phyloP scores from a whole-genome alignment of 2,888 invertebrate species.

The Andrena minutula region DNA sequence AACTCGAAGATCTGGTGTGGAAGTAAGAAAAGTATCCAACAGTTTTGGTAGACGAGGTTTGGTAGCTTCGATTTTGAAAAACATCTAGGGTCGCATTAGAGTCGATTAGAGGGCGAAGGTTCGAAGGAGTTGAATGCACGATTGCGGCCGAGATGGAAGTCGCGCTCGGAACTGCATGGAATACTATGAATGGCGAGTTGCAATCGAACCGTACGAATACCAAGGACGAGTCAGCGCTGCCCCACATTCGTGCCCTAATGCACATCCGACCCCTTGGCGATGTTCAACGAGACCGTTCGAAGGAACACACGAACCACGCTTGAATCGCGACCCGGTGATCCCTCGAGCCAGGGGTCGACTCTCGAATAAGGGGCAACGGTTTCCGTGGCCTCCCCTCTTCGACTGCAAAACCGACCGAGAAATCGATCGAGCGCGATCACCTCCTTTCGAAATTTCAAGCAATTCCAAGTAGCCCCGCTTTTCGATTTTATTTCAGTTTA shows the following conservation, averaged over 20 bases:
- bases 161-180: neutral
- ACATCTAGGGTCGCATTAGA: neutral
- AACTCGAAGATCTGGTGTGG: no score
- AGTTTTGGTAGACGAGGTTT: neutral
- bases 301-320: slow-evolving; percentile 57
- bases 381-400: neutral
- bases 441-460: neutral
- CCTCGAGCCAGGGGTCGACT: slow-evolving; percentile 37
- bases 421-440: neutral
- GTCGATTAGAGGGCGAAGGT: neutral
- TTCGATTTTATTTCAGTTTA: no score
- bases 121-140: neutral
- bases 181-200: slow-evolving; percentile 52
- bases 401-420: neutral
- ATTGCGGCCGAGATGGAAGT: neutral
- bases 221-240: slow-evolving; percentile 70
- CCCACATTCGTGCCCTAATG: slow-evolving; percentile 71
- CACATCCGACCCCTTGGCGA: slow-evolving; percentile 67
- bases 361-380: neutral
- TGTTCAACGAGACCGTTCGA: slow-evolving; percentile 61
- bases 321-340: slow-evolving; percentile 56
- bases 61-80: neutral
- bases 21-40: no score
- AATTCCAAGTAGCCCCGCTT: no score
- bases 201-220: slow-evolving; percentile 61